phyloP scores from a whole-genome alignment of 2,797 vertebrate genomes.

The Sus cebifrons region DNA sequence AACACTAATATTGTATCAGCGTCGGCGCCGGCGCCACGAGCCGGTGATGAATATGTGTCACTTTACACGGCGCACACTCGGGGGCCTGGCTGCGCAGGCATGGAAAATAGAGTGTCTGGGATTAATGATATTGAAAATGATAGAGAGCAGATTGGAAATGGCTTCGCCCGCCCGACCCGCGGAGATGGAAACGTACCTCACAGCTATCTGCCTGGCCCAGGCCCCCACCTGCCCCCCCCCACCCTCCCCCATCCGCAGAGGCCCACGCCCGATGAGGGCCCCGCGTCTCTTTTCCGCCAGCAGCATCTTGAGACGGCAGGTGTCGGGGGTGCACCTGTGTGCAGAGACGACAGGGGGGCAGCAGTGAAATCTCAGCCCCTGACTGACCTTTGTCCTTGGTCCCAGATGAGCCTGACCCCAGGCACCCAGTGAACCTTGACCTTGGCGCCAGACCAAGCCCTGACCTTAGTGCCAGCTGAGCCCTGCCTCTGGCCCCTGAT shows the following conservation, averaged over 20 bases:
- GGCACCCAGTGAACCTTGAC: slow-evolving; percentile 76
- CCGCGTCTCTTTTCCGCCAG: neutral
- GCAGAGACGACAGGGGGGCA: neutral
- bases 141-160: slow-evolving; percentile 99
- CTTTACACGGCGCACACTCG: slow-evolving; percentile 93
- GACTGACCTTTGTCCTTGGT: slow-evolving; percentile 63
- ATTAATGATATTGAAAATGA: slow-evolving; percentile 99
- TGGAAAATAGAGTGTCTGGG: slow-evolving; percentile 97
- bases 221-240: slow-evolving; percentile 84
- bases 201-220: slow-evolving; percentile 90
- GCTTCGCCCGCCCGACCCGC: slow-evolving; percentile 97
- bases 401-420: neutral
- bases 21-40: slow-evolving; percentile 90
- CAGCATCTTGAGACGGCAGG: neutral
- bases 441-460: slow-evolving; percentile 68
- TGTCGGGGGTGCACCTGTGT: neutral
- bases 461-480: slow-evolving; percentile 53
- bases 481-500: slow-evolving; percentile 52
- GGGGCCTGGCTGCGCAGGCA: slow-evolving; percentile 97
- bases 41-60: slow-evolving; percentile 95
- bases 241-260: slow-evolving; percentile 49
- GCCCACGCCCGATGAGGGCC: neutral
- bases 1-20: slow-evolving; percentile 98
- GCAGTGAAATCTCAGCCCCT: neutral
- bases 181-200: slow-evolving; percentile 95